Evolutionary conservation across 2,113 vertebrate genomes (phyloP).

Genomic region (Brevimyrus niger): DNA sequence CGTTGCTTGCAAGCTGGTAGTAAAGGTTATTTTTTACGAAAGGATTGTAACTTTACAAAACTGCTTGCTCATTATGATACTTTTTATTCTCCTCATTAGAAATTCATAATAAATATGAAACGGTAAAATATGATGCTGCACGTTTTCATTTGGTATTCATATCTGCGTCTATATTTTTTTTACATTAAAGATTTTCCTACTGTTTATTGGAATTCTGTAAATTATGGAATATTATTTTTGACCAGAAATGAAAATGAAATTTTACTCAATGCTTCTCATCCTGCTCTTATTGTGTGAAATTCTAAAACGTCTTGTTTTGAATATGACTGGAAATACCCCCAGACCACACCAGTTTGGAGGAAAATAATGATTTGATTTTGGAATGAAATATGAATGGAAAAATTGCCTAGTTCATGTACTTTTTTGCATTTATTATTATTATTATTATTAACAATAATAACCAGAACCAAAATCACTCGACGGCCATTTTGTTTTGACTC

Average conservation of each 20-base stretch:
- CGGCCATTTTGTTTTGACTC: background rate
- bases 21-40: background rate
- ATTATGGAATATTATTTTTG: background rate
- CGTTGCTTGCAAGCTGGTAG: background rate
- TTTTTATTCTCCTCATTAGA: background rate
- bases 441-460: background rate
- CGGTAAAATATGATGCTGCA: background rate
- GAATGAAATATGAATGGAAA: background rate
- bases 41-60: background rate
- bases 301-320: background rate
- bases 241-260: background rate
- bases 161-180: background rate
- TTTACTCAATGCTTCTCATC: background rate
- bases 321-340: background rate
- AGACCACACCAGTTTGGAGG: background rate
- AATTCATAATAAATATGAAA: background rate
- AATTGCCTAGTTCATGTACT: background rate
- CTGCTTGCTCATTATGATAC: background rate
- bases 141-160: background rate
- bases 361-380: background rate
- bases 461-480: background rate
- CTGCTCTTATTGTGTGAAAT: background rate
- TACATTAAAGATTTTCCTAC: background rate
- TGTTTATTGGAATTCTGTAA: background rate
- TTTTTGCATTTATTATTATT: background rate